Percentiles rank a stretch among this genome's conserved stretches.
Evolutionary conservation across 1,140 invertebrate species (phyloP).

Genomic region (Manduca sexta): DNA sequence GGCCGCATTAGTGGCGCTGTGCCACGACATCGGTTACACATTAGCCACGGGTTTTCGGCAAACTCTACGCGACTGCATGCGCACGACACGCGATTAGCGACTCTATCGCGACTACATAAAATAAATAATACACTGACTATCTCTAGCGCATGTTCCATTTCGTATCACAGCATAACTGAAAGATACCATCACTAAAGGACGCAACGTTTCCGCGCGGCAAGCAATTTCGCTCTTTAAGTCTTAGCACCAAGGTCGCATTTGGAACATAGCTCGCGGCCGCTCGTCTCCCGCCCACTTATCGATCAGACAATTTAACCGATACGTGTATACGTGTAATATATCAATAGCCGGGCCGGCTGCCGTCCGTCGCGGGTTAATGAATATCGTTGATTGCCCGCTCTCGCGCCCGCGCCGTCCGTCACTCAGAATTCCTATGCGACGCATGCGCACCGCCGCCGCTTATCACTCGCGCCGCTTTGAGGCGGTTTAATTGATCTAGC

Average conservation of each 20-base stretch:
- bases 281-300: conserved; percentile 57
- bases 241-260: neutral
- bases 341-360: conserved; percentile 24
- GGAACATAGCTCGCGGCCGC: conserved; percentile 4
- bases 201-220: too few relatives aligned
- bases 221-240: neutral
- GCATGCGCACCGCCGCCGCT: too few relatives aligned
- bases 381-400: conserved; percentile 13
- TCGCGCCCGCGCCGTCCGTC: neutral
- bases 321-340: conserved; percentile 58
- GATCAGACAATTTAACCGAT: conserved; percentile 59
- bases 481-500: too few relatives aligned
- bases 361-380: conserved; percentile 36
- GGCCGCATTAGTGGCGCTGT: conserved; percentile 52
- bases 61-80: conserved; percentile 1
- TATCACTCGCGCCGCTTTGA: too few relatives aligned
- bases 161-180: too few relatives aligned
- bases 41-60: too few relatives aligned
- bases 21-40: conserved; percentile 51
- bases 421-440: neutral
- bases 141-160: too few relatives aligned
- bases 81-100: neutral
- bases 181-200: too few relatives aligned
- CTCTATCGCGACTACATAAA: neutral
- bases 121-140: neutral